These are phyloP conservation scores for Glareola pratincola DNA, from an alignment of 2,113 vertebrate genomes.

Conservation along the genomic window DNA sequence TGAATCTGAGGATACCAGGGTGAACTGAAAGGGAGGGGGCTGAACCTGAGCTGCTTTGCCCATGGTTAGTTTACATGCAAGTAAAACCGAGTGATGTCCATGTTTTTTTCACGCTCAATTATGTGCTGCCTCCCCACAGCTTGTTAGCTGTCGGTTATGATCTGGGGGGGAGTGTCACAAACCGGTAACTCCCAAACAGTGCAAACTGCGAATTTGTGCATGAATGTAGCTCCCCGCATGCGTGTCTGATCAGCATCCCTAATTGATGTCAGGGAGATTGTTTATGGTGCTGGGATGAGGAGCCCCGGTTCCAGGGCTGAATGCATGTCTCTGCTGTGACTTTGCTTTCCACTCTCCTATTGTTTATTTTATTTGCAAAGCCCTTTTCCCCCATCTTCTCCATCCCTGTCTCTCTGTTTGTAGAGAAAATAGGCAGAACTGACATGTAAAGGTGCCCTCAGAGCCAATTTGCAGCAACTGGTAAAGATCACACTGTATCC, in stretches of 20 bases:
- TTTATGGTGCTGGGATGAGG: not conserved
- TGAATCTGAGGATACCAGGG: not conserved
- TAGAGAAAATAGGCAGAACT: constrained; percentile 48
- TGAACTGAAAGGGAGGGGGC: not conserved
- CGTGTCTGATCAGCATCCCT: not conserved
- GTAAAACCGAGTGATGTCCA: not conserved
- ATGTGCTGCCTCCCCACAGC: not conserved
- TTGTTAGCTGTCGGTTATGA: not conserved
- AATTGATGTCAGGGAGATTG: constrained; percentile 36
- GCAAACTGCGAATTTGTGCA: not conserved
- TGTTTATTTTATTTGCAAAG: constrained; percentile 50
- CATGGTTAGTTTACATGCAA: not conserved
- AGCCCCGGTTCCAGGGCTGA: not conserved
- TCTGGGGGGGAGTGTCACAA: not conserved
- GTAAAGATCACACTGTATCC: constrained; percentile 52
- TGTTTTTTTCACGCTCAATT: not conserved
- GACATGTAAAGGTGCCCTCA: constrained; percentile 59
- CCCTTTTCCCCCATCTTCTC: not conserved
- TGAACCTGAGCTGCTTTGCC: not conserved
- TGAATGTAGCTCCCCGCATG: not conserved
- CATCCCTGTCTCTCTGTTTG: constrained; percentile 6
- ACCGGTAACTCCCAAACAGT: not conserved
- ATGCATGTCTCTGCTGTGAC: not conserved
- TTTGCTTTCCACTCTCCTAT: not conserved
- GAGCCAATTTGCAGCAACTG: constrained; percentile 60